phyloP scores from a whole-genome alignment of 2,797 vertebrate genomes.

The Anguilla pacifica region DNA sequence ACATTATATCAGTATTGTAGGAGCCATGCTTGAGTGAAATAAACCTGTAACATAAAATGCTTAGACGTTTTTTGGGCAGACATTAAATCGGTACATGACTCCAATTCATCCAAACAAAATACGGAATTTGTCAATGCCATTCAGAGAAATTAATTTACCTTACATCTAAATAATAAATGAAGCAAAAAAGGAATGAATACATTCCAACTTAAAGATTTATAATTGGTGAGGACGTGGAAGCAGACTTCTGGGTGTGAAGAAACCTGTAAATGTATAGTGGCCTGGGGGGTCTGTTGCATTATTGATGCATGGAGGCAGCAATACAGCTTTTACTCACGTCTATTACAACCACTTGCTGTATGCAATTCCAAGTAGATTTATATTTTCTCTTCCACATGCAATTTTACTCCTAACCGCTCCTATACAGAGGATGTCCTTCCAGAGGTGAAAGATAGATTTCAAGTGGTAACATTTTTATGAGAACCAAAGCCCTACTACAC shows the following conservation, averaged over 20 bases:
- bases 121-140: not conserved
- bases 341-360: not conserved
- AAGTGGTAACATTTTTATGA: not conserved
- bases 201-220: slow-evolving; percentile 27
- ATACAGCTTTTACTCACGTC: slow-evolving; percentile 2
- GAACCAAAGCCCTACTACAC: not conserved
- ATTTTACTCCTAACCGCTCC: not conserved
- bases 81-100: not conserved
- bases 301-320: slow-evolving; percentile 4
- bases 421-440: not conserved
- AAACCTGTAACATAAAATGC: not conserved
- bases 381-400: slow-evolving; percentile 18
- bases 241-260: slow-evolving; percentile 15
- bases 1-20: not conserved
- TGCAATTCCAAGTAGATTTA: slow-evolving; percentile 18
- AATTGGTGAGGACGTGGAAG: slow-evolving; percentile 20
- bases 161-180: not conserved
- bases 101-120: not conserved
- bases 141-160: not conserved
- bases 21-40: not conserved
- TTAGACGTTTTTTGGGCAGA: not conserved
- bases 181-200: not conserved
- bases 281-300: slow-evolving; percentile 25
- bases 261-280: slow-evolving; percentile 13
- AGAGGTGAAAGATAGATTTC: not conserved